A percentile compares a stretch with the other conserved stretches of the same genome.
These are phyloP conservation scores for Neuroterus valhalla DNA, from an alignment of 1,140 invertebrate species.

Conservation along the genomic window DNA sequence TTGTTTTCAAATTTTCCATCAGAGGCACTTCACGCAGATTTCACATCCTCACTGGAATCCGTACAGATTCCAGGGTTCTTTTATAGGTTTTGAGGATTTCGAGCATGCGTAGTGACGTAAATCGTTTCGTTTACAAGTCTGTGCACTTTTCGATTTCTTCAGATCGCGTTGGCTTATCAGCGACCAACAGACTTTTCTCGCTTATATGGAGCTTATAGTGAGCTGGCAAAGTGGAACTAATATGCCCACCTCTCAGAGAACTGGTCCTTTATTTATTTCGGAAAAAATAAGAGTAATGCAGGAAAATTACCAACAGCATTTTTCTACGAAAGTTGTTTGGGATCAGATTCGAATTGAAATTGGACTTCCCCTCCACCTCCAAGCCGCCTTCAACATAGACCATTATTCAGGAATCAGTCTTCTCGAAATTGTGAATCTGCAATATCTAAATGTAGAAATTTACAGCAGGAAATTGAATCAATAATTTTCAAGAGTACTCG, in stretches of 20 bases:
- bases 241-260: conserved; percentile 11
- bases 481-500: too few relatives aligned
- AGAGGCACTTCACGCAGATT: conserved; percentile 38
- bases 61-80: conserved; percentile 57
- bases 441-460: too few relatives aligned
- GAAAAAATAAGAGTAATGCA: too few relatives aligned
- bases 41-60: conserved; percentile 56
- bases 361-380: too few relatives aligned
- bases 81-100: conserved; percentile 59
- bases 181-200: conserved; percentile 50
- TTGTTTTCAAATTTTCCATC: background rate
- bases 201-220: conserved; percentile 40
- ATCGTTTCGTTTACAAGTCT: conserved; percentile 64
- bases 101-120: conserved; percentile 49
- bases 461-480: too few relatives aligned
- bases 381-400: too few relatives aligned
- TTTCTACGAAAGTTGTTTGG: too few relatives aligned
- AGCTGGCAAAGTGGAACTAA: conserved; percentile 64
- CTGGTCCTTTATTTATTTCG: too few relatives aligned
- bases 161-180: conserved; percentile 66
- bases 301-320: too few relatives aligned
- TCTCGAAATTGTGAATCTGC: too few relatives aligned
- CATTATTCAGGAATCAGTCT: too few relatives aligned
- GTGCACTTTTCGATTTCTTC: conserved; percentile 71
- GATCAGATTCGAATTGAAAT: too few relatives aligned